Conservation (phyloP, 2,888 invertebrate species). For the Euzetes globulus region DNA sequence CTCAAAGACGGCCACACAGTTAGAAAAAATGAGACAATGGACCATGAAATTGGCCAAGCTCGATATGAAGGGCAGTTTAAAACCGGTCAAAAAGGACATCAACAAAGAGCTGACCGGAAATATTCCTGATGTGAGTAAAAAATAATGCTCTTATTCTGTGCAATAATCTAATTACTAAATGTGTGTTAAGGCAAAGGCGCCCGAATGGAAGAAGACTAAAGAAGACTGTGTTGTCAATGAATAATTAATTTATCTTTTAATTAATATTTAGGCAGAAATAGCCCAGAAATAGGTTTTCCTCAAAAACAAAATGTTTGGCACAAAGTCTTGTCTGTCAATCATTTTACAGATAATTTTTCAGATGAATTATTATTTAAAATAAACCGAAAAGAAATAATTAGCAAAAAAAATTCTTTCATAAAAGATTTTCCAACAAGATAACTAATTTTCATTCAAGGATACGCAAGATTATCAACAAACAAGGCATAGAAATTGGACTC, state of each 20-base stretch:
- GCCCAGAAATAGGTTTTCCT: not conserved
- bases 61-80: constrained; percentile 30
- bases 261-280: not conserved
- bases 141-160: not conserved
- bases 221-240: not conserved
- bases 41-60: constrained; percentile 33
- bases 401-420: no score
- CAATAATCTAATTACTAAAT: not conserved
- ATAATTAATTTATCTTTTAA: not conserved
- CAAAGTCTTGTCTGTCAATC: no score
- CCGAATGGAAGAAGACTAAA: not conserved
- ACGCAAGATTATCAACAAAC: no score
- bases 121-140: not conserved
- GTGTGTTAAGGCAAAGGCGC: not conserved
- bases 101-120: not conserved
- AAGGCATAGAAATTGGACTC: no score
- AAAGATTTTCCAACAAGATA: no score
- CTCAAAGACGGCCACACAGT: constrained; percentile 29
- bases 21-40: constrained; percentile 34
- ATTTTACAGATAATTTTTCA: no score
- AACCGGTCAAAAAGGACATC: constrained; percentile 29
- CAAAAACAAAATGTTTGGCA: no score
- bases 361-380: no score
- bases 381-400: no score
- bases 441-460: no score